phyloP scores from a whole-genome alignment of 2,888 invertebrate genomes.

The Tipula helvola region DNA sequence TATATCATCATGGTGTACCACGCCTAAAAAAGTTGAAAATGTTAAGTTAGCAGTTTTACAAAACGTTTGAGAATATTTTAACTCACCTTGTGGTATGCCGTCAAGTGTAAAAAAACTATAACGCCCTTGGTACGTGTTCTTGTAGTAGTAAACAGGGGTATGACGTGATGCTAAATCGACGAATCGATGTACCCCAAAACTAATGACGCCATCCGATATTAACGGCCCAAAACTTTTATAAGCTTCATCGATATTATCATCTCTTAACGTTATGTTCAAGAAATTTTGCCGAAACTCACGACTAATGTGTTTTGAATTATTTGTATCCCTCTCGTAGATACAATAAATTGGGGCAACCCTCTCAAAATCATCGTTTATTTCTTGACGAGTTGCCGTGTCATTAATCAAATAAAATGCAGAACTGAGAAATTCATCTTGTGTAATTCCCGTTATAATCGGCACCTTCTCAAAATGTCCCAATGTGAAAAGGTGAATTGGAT shows the following conservation, averaged over 20 bases:
- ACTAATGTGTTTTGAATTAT: not conserved
- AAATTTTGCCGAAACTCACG: not conserved
- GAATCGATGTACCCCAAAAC: slow-evolving; percentile 46
- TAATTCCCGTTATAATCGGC: slow-evolving; percentile 52
- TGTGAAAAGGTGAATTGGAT: slow-evolving; percentile 36
- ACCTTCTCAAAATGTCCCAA: slow-evolving; percentile 40
- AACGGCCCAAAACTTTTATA: slow-evolving; percentile 34
- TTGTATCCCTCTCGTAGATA: no score
- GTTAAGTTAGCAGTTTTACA: no score
- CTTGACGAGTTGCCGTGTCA: slow-evolving; percentile 25
- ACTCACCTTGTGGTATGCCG: slow-evolving; percentile 38
- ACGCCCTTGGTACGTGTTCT: slow-evolving; percentile 47
- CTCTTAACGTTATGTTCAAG: no score
- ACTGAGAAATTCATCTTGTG: slow-evolving; percentile 52
- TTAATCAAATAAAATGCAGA: slow-evolving; percentile 29
- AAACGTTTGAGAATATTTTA: not conserved
- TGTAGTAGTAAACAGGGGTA: slow-evolving; percentile 48
- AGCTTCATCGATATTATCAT: no score
- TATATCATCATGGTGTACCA: not conserved
- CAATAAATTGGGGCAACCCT: slow-evolving; percentile 52
- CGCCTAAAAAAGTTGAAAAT: not conserved
- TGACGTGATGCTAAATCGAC: slow-evolving; percentile 45
- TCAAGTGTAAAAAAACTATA: slow-evolving; percentile 43
- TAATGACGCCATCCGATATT: slow-evolving; percentile 40
- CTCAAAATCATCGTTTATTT: slow-evolving; percentile 48